These are phyloP conservation scores for Caerostris extrusa DNA, from an alignment of 1,140 invertebrate species.

Conservation along the genomic window DNA sequence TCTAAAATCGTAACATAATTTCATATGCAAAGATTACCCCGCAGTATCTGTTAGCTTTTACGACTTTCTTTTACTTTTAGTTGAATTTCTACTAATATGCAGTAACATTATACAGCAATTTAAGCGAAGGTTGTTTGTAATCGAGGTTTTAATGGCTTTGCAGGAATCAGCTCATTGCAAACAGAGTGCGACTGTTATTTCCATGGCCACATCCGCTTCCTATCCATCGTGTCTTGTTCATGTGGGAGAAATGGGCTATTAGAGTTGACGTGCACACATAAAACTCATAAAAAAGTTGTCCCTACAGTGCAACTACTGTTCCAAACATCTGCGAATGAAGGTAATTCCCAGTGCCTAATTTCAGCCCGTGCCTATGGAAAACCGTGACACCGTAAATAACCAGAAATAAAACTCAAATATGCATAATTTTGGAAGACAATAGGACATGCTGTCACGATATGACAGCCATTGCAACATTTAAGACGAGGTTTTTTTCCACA, in stretches of 20 bases:
- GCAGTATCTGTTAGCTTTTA: neutral
- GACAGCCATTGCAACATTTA: constrained; percentile 72
- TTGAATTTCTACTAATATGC: neutral
- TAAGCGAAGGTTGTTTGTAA: constrained; percentile 22
- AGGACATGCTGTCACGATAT: constrained; percentile 69
- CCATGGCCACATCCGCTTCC: constrained; percentile 66
- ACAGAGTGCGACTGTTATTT: constrained; percentile 5
- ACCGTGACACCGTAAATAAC: constrained; percentile 75
- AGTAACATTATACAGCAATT: neutral
- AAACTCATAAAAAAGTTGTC: constrained; percentile 61
- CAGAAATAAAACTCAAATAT: constrained; percentile 74
- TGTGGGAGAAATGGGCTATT: constrained; percentile 52
- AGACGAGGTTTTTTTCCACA: constrained; percentile 63
- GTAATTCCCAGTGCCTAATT: constrained; percentile 71
- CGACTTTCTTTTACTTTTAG: neutral
- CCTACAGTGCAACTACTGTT: constrained; percentile 64
- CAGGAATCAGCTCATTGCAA: neutral
- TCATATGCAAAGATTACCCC: neutral
- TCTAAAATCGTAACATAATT: neutral
- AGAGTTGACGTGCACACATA: constrained; percentile 55
- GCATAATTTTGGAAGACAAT: constrained; percentile 75
- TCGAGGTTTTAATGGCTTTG: constrained; percentile 17
- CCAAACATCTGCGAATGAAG: constrained; percentile 57
- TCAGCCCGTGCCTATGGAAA: constrained; percentile 54
- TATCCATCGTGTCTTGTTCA: constrained; percentile 35